These are phyloP conservation scores for Rhegmatorhina hoffmannsi DNA, from an alignment of 2,113 vertebrate genomes.

Conservation along the genomic window DNA sequence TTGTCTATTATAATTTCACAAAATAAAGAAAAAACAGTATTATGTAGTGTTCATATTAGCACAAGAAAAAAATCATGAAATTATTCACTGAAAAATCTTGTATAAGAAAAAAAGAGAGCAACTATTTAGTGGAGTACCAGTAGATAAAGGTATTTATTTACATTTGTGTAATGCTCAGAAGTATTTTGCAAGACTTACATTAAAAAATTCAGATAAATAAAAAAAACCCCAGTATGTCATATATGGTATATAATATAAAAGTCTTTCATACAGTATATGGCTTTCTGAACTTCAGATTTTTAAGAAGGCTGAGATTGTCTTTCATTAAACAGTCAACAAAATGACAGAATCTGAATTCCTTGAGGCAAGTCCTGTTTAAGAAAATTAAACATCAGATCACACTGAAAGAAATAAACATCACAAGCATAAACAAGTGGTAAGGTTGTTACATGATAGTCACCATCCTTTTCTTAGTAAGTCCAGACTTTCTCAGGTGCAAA, in stretches of 20 bases:
- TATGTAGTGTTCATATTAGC: background rate
- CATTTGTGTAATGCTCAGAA: background rate
- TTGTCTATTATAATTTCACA: conserved; percentile 7
- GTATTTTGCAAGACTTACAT: background rate
- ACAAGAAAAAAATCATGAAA: background rate
- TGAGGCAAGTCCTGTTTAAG: background rate
- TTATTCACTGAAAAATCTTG: background rate
- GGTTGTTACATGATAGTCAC: background rate
- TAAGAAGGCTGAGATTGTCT: background rate
- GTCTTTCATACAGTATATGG: too few relatives aligned
- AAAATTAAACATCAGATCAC: background rate
- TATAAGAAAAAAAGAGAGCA: background rate
- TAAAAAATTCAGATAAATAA: background rate
- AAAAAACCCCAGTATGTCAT: background rate
- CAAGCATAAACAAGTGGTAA: background rate
- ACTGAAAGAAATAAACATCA: background rate
- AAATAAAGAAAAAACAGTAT: conserved; percentile 15
- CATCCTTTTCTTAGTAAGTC: background rate
- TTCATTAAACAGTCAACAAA: background rate
- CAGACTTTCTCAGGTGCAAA: background rate
- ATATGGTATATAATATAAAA: background rate
- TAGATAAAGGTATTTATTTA: background rate
- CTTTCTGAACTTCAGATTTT: background rate
- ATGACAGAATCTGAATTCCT: background rate
- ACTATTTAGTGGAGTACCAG: background rate